Evolutionary conservation across 2,113 vertebrate species (phyloP).

Genomic region (Corapipo altera): DNA sequence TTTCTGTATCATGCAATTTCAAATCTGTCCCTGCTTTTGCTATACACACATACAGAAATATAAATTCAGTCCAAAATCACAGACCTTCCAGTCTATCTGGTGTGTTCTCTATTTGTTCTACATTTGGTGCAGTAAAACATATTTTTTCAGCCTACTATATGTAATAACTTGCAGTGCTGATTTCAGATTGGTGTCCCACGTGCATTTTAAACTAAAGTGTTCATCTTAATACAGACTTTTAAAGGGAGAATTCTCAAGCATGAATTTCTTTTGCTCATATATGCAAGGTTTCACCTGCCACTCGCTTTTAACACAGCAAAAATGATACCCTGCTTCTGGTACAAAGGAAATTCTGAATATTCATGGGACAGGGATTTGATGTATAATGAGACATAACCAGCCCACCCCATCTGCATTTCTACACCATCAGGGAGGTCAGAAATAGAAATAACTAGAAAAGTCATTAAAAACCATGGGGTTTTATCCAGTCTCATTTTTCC

Average conservation of each 20-base stretch:
- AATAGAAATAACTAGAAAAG: not conserved
- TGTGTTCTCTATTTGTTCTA: not conserved
- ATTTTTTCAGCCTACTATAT: not conserved
- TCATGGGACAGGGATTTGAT: not conserved
- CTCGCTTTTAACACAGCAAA: not conserved
- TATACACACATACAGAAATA: not conserved
- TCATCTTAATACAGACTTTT: not conserved
- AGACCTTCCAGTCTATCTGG: not conserved
- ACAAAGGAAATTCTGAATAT: not conserved
- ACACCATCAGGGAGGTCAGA: not conserved
- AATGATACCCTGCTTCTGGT: not conserved
- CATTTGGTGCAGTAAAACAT: not conserved
- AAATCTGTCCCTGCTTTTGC: not conserved
- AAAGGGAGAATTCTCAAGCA: not conserved
- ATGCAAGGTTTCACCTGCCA: not conserved
- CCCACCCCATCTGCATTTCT: not conserved
- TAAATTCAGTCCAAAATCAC: not conserved
- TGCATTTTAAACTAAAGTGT: not conserved
- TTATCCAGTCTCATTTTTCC: not conserved
- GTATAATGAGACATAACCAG: not conserved
- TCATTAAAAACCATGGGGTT: not conserved
- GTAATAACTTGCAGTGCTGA: not conserved
- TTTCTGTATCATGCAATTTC: not conserved
- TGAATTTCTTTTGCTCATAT: not conserved
- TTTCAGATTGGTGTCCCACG: not conserved